Conservation (phyloP, 1,140 invertebrate species). For the Tetramorium simillimum region DNA sequence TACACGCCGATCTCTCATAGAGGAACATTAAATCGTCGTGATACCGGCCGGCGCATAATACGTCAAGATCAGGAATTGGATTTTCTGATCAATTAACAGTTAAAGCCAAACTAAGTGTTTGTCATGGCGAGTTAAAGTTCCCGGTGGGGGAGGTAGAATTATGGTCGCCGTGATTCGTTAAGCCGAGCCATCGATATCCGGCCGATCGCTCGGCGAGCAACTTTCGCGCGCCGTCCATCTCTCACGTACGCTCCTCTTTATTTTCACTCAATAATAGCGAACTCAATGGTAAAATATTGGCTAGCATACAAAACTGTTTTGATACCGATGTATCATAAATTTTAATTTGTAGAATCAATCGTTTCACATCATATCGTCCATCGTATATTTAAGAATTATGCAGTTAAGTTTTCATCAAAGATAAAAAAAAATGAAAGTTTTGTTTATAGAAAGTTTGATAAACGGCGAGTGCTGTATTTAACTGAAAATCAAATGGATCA, state of each 20-base stretch:
- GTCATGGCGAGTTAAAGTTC: slow-evolving; percentile 79
- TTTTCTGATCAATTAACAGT: slow-evolving; percentile 82
- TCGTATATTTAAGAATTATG: neutral
- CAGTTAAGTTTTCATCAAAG: neutral
- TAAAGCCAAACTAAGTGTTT: slow-evolving; percentile 82
- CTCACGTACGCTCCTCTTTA: neutral
- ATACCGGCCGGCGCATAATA: slow-evolving; percentile 70
- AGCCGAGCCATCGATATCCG: slow-evolving; percentile 76
- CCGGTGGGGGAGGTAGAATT: slow-evolving; percentile 61
- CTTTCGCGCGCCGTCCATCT: slow-evolving; percentile 11
- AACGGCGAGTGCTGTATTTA: neutral
- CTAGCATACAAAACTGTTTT: neutral
- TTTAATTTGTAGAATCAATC: neutral
- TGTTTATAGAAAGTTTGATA: neutral
- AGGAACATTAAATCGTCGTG: slow-evolving; percentile 71
- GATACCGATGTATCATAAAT: neutral
- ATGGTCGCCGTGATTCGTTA: slow-evolving; percentile 75
- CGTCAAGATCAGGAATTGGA: slow-evolving; percentile 79
- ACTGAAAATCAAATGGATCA: neutral
- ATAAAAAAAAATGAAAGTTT: neutral
- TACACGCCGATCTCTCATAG: slow-evolving; percentile 63
- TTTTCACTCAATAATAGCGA: slow-evolving; percentile 24
- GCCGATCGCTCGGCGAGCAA: neutral
- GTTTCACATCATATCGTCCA: neutral
- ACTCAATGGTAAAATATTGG: neutral